Evolutionary conservation across 2,888 invertebrate genomes (phyloP).

Genomic region (Diarsia mendica): DNA sequence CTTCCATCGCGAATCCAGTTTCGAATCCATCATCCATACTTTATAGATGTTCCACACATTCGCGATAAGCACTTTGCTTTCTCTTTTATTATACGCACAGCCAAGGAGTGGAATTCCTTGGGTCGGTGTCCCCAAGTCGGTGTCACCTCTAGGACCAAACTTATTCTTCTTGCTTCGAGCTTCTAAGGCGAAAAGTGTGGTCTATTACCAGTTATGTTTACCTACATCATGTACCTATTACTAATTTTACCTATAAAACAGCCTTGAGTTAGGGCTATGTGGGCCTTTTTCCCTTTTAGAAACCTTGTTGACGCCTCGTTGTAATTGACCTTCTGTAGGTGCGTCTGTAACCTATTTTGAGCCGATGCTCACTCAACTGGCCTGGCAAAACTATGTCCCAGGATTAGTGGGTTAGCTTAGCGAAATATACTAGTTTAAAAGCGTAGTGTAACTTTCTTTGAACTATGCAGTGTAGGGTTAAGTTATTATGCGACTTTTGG

Average conservation of each 20-base stretch:
- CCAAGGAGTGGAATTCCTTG: too few species aligned
- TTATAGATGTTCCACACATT: too few species aligned
- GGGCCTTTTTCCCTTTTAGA: not conserved
- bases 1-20: too few species aligned
- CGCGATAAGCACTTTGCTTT: too few species aligned
- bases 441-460: constrained; percentile 37
- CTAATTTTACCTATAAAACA: not conserved
- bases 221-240: too few species aligned
- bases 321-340: constrained; percentile 13
- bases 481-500: constrained; percentile 34
- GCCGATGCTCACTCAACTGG: constrained; percentile 60
- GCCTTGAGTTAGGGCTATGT: not conserved
- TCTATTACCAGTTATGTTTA: not conserved
- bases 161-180: not conserved
- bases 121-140: too few species aligned
- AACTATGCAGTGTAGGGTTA: constrained; percentile 46
- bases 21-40: too few species aligned
- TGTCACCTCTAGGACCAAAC: not conserved
- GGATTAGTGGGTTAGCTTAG: constrained; percentile 59
- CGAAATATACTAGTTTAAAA: constrained; percentile 58
- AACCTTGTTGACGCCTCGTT: not conserved
- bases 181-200: not conserved
- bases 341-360: not conserved
- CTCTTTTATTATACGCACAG: too few species aligned
- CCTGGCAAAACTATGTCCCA: constrained; percentile 63